phyloP scores from a whole-genome alignment of 2,888 invertebrate genomes.

The Agrochola circellaris region DNA sequence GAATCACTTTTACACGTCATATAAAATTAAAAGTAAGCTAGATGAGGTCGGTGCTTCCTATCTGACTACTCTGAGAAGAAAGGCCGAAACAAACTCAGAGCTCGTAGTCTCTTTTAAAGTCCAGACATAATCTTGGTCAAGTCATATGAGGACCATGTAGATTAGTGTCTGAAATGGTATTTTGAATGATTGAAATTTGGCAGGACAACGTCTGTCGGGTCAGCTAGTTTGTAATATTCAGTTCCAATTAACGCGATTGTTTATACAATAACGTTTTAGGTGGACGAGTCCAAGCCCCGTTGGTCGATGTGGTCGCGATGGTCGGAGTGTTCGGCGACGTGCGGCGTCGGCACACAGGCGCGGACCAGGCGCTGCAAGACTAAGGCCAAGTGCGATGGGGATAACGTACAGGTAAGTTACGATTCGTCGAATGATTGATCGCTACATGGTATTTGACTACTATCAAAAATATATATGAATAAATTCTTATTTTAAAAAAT shows the following conservation, averaged over 20 bases:
- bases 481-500: neutral
- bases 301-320: conserved; percentile 91
- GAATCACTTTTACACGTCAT: too few species aligned
- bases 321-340: conserved; percentile 86
- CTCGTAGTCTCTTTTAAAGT: too few species aligned
- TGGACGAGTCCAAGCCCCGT: conserved; percentile 61
- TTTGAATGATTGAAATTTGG: neutral
- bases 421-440: neutral
- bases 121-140: too few species aligned
- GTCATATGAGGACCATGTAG: too few species aligned
- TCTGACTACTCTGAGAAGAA: too few species aligned
- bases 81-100: too few species aligned
- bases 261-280: conserved; percentile 4
- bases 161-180: too few species aligned
- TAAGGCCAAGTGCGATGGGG: conserved; percentile 73
- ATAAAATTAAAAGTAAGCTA: too few species aligned
- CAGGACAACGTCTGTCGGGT: neutral
- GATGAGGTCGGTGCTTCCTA: too few species aligned
- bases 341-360: conserved; percentile 86
- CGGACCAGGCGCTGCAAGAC: conserved; percentile 87
- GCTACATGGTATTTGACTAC: neutral
- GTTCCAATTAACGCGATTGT: neutral
- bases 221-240: neutral
- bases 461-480: neutral
- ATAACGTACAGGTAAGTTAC: conserved; percentile 81